Percentiles rank a stretch among this genome's conserved stretches.
Conservation (phyloP, 2,113 vertebrate genomes). For the Antennarius striatus region DNA sequence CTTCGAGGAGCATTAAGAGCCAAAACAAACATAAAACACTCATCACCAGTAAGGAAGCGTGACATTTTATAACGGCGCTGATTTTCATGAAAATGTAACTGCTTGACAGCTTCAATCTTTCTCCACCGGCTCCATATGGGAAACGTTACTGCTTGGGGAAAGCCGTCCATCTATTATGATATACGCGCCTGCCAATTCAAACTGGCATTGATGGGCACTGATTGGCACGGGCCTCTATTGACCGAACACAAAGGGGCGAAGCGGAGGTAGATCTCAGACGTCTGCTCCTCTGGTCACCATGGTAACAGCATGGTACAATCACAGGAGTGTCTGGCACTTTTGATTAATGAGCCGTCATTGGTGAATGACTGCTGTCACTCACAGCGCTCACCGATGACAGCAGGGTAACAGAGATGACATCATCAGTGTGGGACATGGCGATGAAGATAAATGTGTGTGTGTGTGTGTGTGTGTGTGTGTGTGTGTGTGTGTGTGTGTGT, state of each 20-base stretch:
- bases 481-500: neutral
- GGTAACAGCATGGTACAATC: conserved; percentile 54
- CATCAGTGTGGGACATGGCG: conserved; percentile 30
- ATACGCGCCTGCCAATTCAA: conserved; percentile 61
- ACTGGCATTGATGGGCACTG: conserved; percentile 71
- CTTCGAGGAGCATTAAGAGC: neutral
- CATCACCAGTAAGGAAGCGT: neutral
- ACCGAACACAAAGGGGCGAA: conserved; percentile 43
- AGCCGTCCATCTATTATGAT: conserved; percentile 55
- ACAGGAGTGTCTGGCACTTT: conserved; percentile 60
- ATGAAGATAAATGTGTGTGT: conserved; percentile 2
- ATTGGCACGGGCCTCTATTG: conserved; percentile 59
- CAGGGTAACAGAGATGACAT: conserved; percentile 50
- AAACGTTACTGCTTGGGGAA: conserved; percentile 28
- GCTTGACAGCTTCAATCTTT: conserved; percentile 33
- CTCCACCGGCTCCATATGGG: conserved; percentile 24
- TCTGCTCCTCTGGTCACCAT: conserved; percentile 47
- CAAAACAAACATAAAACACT: neutral
- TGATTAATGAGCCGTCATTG: conserved; percentile 73
- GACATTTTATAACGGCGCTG: conserved; percentile 9
- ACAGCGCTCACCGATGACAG: conserved; percentile 50
- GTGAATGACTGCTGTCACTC: conserved; percentile 73
- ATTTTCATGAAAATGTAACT: conserved; percentile 15
- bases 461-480: neutral
- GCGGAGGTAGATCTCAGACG: conserved; percentile 33